Base-by-base conservation (phyloP, 2,888 invertebrate species). In the Lomographa bimaculata region DNA sequence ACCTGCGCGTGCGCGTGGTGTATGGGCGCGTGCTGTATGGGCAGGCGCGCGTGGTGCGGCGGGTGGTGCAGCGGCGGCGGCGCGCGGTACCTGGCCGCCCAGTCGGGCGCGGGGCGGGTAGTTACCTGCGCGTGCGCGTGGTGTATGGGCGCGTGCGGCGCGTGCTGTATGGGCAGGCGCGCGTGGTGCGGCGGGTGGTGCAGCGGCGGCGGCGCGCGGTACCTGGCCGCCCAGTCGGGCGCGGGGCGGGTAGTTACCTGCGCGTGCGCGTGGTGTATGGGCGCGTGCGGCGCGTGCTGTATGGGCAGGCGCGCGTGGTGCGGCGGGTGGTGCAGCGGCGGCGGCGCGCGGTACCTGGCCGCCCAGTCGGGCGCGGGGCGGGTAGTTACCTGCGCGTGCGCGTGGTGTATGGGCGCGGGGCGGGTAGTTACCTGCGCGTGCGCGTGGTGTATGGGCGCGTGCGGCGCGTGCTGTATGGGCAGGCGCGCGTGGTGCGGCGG, bases 251-350 rank as follows among this genome's bases (percentile, higher is more conserved):
- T n/a, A n/a, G 79, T 79, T 91, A 91, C 74, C 77, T 77, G 75
- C 77, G 78, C 77, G 17, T 94, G 94, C 79, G 96, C 96, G 51
- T 96, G 96, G 65, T 95, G 96, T 60, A 95, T 94, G 17, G 96
- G 95, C 26, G 93, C 94, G 72, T 96, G 96, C 71, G 97, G 97
- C 24, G 57, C 67, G 49, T 54, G 67, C 48, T 66, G 59, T 46
- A 7, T 5, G 18, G 63, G 66, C 42, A 37, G 81, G 53, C 69
- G 66, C 64, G 89, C 21, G 74, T 74, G 84, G 53, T 55, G 46
- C 33, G n/a, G n/a, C n/a, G 61, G 60, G 56, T 68, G 68, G 58
- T 62, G 71, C 47, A 64, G 75, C 54, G 70, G 95, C 71, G 94
- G 94, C 71, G 97, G 96, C 75, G 46, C 93, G 93, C 32, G 96